Percentiles rank a stretch among this genome's conserved stretches.
Evolutionary conservation across 2,113 vertebrate species (phyloP).

Genomic region (Uropsilus gracilis): DNA sequence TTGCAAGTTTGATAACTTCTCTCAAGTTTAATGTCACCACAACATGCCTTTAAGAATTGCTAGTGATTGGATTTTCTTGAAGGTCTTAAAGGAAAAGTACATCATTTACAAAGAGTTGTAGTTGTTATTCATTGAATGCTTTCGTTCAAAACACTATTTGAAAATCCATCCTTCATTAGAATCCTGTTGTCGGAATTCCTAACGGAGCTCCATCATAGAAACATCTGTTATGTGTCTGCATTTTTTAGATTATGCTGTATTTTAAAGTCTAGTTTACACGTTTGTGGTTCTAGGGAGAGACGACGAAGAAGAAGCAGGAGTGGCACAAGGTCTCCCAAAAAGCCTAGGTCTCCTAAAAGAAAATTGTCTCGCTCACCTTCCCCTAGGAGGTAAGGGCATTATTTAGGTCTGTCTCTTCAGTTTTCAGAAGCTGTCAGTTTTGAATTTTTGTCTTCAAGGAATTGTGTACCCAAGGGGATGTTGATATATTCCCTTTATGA

Average conservation of each 20-base stretch:
- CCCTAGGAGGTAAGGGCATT: constrained; percentile 89
- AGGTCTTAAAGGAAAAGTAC: not conserved
- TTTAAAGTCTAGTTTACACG: constrained; percentile 53
- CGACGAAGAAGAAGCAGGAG: constrained; percentile 93
- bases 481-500: not conserved
- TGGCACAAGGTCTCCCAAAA: constrained; percentile 91
- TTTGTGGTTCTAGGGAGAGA: constrained; percentile 82
- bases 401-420: not conserved
- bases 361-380: constrained; percentile 93
- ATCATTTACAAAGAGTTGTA: not conserved
- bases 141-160: not conserved
- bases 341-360: constrained; percentile 93
- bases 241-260: constrained; percentile 29
- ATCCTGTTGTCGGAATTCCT: not conserved
- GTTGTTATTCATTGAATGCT: not conserved
- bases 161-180: not conserved
- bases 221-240: not conserved
- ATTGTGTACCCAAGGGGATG: not conserved
- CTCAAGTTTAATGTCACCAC: not conserved
- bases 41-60: not conserved
- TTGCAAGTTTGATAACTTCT: not conserved
- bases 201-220: not conserved
- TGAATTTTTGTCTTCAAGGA: not conserved
- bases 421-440: not conserved
- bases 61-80: not conserved